These are phyloP conservation scores for Clupea harengus DNA, from an alignment of 2,113 vertebrate genomes.

Conservation along the genomic window DNA sequence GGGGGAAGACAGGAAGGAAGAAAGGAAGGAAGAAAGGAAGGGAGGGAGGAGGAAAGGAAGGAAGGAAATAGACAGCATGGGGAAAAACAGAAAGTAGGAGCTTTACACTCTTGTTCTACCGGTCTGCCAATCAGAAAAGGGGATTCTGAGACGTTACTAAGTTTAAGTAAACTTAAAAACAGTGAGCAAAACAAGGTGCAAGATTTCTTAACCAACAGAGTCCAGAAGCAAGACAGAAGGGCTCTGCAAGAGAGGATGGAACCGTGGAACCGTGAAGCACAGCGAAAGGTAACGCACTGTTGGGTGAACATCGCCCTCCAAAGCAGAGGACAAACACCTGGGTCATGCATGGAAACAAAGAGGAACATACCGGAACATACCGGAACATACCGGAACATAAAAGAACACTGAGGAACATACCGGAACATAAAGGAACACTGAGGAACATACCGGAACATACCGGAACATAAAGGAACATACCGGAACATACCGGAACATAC, in stretches of 20 bases:
- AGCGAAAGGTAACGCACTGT: no score
- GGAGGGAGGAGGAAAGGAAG: background rate
- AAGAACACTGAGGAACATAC: no score
- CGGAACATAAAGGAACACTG: no score
- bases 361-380: background rate
- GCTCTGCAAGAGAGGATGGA: background rate
- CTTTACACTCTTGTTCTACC: background rate
- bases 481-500: no score
- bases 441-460: background rate
- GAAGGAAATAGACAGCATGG: background rate
- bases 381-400: no score
- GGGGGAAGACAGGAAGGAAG: background rate
- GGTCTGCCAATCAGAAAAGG: background rate
- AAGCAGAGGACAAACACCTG: background rate
- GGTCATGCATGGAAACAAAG: background rate
- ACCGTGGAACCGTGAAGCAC: no score
- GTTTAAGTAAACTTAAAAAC: background rate
- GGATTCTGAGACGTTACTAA: background rate
- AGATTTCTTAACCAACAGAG: background rate
- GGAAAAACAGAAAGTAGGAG: background rate
- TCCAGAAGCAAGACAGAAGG: background rate
- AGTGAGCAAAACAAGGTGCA: background rate
- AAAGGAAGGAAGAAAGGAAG: background rate
- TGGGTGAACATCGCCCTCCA: background rate
- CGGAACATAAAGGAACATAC: background rate